A percentile compares a stretch with the other conserved stretches of the same genome.
These are phyloP conservation scores for Byasa hedistus DNA, from an alignment of 2,888 invertebrate genomes.

Conservation along the genomic window DNA sequence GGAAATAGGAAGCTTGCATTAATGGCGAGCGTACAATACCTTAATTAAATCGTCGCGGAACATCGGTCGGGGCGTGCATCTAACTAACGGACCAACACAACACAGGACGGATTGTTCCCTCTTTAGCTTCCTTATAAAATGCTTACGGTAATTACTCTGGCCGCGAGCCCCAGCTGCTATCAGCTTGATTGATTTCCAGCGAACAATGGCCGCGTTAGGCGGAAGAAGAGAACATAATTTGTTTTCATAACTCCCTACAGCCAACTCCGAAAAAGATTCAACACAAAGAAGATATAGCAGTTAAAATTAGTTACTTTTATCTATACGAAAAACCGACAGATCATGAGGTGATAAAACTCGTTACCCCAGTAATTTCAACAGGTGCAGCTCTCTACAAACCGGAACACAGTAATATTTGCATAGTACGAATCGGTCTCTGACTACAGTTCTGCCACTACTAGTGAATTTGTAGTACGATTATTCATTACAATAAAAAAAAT, in stretches of 20 bases:
- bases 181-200: constrained; percentile 20
- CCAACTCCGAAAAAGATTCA: too few species aligned
- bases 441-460: too few species aligned
- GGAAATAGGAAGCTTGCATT: constrained; percentile 47
- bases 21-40: constrained; percentile 74
- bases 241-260: neutral
- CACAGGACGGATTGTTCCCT: constrained; percentile 39
- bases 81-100: constrained; percentile 59
- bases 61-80: constrained; percentile 67
- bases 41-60: constrained; percentile 75
- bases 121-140: constrained; percentile 40
- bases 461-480: too few species aligned
- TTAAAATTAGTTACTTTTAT: too few species aligned
- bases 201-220: constrained; percentile 16
- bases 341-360: too few species aligned
- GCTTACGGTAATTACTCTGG: constrained; percentile 34
- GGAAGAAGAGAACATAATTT: constrained; percentile 1
- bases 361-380: too few species aligned
- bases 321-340: too few species aligned
- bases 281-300: too few species aligned
- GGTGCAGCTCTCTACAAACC: too few species aligned
- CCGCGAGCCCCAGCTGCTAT: constrained; percentile 11
- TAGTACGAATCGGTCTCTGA: too few species aligned
- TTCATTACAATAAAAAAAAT: too few species aligned
- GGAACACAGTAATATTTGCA: too few species aligned